These are phyloP conservation scores for Tragelaphus imberbis DNA, from an alignment of 2,113 vertebrate genomes.

Conservation along the genomic window DNA sequence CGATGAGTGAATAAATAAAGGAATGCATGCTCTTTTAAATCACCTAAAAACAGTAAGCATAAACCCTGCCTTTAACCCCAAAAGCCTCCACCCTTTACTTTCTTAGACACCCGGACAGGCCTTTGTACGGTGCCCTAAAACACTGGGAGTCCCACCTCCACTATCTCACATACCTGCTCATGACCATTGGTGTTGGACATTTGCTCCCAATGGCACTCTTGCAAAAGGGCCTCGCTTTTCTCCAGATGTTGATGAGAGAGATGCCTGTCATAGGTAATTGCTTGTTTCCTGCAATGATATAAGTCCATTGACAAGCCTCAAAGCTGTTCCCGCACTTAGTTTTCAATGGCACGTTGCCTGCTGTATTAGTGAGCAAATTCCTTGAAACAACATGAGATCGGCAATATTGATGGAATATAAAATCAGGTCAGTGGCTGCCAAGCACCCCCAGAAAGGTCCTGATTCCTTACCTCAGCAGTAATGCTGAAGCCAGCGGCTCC, in stretches of 20 bases:
- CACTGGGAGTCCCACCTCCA: too few species aligned
- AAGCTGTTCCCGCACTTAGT: constrained; percentile 15
- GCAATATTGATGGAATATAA: constrained; percentile 38
- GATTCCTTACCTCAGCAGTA: not conserved
- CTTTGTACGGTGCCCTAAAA: not conserved
- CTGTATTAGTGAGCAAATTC: not conserved
- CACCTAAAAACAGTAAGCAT: not conserved
- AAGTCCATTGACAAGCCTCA: not conserved
- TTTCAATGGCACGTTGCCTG: constrained; percentile 56
- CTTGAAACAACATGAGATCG: constrained; percentile 25
- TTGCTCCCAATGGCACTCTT: not conserved
- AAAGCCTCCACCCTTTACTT: not conserved
- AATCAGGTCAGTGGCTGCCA: constrained; percentile 32
- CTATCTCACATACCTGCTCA: not conserved
- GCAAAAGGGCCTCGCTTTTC: not conserved
- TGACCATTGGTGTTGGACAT: not conserved
- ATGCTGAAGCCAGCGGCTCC: not conserved
- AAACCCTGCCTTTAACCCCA: not conserved
- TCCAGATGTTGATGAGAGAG: not conserved
- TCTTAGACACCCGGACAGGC: not conserved
- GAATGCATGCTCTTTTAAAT: not conserved
- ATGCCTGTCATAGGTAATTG: not conserved
- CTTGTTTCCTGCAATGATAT: not conserved
- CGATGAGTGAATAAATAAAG: not conserved
- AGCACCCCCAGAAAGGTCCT: not conserved